phyloP scores from a whole-genome alignment of 2,113 vertebrate genomes.

The Pluvialis apricaria region DNA sequence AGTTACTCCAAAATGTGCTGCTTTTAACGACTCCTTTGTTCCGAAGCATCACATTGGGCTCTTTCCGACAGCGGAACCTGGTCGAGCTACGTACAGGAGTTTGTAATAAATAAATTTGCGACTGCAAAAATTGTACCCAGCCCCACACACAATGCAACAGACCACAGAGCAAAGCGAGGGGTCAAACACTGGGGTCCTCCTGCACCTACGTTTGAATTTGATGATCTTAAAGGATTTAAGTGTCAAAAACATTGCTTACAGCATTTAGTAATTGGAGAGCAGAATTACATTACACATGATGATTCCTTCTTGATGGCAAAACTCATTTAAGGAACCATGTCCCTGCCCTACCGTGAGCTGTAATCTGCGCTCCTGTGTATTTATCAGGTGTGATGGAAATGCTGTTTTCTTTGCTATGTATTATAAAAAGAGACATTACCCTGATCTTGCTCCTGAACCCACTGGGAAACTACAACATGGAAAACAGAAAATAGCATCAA shows the following conservation, averaged over 20 bases:
- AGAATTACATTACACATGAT: not conserved
- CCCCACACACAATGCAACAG: not conserved
- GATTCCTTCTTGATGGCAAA: not conserved
- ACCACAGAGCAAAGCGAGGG: not conserved
- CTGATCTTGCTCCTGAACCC: not conserved
- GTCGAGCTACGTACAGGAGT: not conserved
- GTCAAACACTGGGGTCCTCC: not conserved
- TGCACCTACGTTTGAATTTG: rapidly evolving
- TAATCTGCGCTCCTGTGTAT: not conserved
- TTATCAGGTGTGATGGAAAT: not conserved
- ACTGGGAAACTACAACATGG: rapidly evolving
- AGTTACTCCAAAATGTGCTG: rapidly evolving
- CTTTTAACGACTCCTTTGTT: not conserved
- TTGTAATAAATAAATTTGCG: not conserved
- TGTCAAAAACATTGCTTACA: not conserved
- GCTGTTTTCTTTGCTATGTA: not conserved
- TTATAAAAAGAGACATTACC: not conserved
- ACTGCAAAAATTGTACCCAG: not conserved
- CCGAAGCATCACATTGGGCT: not conserved
- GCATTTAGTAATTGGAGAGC: not conserved
- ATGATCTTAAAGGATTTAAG: not conserved
- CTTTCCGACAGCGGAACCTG: not conserved
- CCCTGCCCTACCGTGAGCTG: not conserved
- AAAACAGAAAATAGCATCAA: not conserved
- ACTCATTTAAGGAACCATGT: not conserved